Evolutionary conservation across 1,140 invertebrate genomes (phyloP), one percentile per base, ranked within the genome.

Genomic region (Euschistus heros): DNA sequence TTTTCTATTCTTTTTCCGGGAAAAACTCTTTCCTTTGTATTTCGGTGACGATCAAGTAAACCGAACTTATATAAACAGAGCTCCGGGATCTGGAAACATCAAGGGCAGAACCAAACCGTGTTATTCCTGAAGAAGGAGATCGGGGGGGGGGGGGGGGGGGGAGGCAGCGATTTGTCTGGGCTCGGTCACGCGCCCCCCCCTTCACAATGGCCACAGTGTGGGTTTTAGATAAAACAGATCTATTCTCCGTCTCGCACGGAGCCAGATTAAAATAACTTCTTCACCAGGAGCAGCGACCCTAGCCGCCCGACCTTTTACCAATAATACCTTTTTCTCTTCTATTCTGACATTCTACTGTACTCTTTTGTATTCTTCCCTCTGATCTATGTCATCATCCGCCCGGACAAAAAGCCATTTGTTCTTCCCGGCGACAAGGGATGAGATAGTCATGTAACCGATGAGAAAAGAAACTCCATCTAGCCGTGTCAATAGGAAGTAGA

Each of bases 91-190:
- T 13, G 54, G n/a, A 27, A 22, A 27, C n/a, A 17, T 59, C 55
- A 59, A 59, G 55, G 55, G 55, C 55, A 59, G 55, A 59, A 59
- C 26, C 22, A 59, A 59, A 59, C 55, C 55, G 55, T 26, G 55
- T 26, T 22, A 24, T 59, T n/a, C 22, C 30, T 27, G 55, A 22
- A 22, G 17, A 33, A 59, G 55, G 55, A 27, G 55, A 18, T 37
- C n/a, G 54, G 4, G 2, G 54, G 2, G 22, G 22, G 2, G 20
- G 55, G 24, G n/a, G n/a, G n/a, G 59, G 17, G 59, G 2, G 59
- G n/a, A n/a, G n/a, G n/a, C n/a, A n/a, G 30, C 17, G 33, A 37
- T 37, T 61, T 33, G 30, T 18, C 26, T 44, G 17, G 30, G 30
- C 33, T 61, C 24, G 24, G 55, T 59, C 55, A 59, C 55, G 55